A percentile compares a stretch with the other conserved stretches of the same genome.
These are phyloP conservation scores for Botrylloides violaceus DNA, from an alignment of 23 tunicate genomes.

Conservation along the genomic window DNA sequence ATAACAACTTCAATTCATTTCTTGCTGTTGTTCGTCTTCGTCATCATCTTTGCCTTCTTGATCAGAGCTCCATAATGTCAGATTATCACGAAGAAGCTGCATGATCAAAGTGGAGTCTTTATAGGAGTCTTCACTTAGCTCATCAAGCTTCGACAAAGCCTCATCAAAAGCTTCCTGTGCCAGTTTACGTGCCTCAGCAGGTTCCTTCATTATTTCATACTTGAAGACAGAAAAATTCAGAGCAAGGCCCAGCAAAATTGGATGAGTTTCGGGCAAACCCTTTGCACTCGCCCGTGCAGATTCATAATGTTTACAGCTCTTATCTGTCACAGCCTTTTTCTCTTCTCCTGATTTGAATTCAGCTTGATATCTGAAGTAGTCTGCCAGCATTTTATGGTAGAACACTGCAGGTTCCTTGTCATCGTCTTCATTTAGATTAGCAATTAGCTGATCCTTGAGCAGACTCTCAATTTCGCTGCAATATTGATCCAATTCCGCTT, in stretches of 20 bases:
- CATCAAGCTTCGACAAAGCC: conserved; percentile 4
- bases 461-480: conserved; percentile 20
- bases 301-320: conserved; percentile 6
- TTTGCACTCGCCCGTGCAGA: not conserved
- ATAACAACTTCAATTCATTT: no score
- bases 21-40: conserved; percentile 1
- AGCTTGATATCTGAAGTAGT: conserved; percentile 10
- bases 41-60: conserved; percentile 12
- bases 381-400: conserved; percentile 22
- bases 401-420: conserved; percentile 2
- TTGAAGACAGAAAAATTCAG: conserved; percentile 21
- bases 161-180: conserved; percentile 21
- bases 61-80: conserved; percentile 25
- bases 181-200: conserved; percentile 2
- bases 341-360: conserved; percentile 15
- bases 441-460: not conserved
- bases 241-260: conserved; percentile 24
- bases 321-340: not conserved
- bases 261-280: not conserved
- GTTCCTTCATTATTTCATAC: conserved; percentile 22
- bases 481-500: conserved; percentile 29
- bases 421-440: not conserved
- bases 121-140: conserved; percentile 8
- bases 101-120: conserved; percentile 30
- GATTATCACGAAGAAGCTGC: conserved; percentile 28